Conservation (phyloP, 2,888 invertebrate species). For the Leucophenga maculata region DNA sequence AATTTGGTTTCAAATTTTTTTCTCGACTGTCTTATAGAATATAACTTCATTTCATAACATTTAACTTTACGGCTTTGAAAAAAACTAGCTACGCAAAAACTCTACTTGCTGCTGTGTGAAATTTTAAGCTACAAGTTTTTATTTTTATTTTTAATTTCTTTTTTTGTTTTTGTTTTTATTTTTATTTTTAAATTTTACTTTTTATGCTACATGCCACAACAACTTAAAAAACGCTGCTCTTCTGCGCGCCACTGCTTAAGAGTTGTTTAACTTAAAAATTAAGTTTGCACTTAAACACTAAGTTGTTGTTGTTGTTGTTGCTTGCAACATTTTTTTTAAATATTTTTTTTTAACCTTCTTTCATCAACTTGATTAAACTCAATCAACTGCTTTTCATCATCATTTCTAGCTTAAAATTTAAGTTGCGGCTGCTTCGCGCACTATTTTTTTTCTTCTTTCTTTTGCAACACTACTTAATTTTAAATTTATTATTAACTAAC, state of each 20-base stretch:
- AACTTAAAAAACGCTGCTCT: slow-evolving; percentile 27
- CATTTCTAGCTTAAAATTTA: slow-evolving; percentile 40
- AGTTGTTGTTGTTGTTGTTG: slow-evolving; percentile 23
- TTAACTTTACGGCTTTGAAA: background rate
- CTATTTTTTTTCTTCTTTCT: too few species aligned
- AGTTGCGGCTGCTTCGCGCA: slow-evolving; percentile 22
- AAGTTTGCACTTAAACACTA: slow-evolving; percentile 9
- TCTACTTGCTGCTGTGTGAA: background rate
- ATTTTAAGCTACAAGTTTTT: slow-evolving; percentile 29
- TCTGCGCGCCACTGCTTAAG: slow-evolving; percentile 20
- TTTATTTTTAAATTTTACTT: slow-evolving; percentile 36
- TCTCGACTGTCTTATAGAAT: slow-evolving; percentile 25
- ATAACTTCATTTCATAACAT: slow-evolving; percentile 21
- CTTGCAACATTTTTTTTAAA: background rate
- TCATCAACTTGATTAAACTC: background rate
- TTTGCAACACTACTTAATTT: slow-evolving; percentile 40
- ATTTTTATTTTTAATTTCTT: slow-evolving; percentile 35
- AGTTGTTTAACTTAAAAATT: slow-evolving; percentile 30
- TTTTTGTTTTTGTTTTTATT: slow-evolving; percentile 20
- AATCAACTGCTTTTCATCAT: slow-evolving; percentile 33
- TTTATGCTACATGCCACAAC: too few species aligned
- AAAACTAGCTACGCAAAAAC: slow-evolving; percentile 17
- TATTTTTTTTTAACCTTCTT: background rate
- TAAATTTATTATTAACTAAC: slow-evolving; percentile 39
- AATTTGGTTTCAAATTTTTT: background rate